Percentiles rank a stretch among this genome's conserved stretches.
Evolutionary conservation across 1,140 invertebrate genomes (phyloP).

Genomic region (Sitobion miscanthi): DNA sequence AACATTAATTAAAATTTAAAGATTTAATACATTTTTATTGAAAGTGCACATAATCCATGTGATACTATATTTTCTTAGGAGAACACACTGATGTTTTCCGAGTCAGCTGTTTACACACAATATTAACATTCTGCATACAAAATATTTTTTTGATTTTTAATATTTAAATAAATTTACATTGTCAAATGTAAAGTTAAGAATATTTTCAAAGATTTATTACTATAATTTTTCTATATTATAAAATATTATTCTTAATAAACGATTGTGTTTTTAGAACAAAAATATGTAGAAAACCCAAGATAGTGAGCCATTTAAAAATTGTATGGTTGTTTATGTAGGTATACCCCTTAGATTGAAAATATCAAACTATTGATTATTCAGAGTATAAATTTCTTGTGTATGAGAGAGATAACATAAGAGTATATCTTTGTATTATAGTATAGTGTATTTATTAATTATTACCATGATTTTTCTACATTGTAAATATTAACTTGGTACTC

Average conservation of each 20-base stretch:
- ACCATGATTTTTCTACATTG: background rate
- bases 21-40: background rate
- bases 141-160: background rate
- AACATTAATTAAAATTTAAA: constrained; percentile 47
- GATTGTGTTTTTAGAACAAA: background rate
- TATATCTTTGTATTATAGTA: background rate
- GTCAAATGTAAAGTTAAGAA: background rate
- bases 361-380: background rate
- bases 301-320: background rate
- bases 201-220: background rate
- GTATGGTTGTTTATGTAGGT: background rate
- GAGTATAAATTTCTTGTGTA: background rate
- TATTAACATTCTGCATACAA: background rate
- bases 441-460: background rate
- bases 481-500: background rate
- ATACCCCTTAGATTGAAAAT: background rate
- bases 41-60: background rate
- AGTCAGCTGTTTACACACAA: background rate
- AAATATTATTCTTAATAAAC: background rate
- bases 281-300: background rate
- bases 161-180: background rate
- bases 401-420: background rate
- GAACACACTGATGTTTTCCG: background rate
- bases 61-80: background rate
- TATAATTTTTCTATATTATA: background rate